A percentile compares a stretch with the other conserved stretches of the same genome.
phyloP scores from a whole-genome alignment of 2,113 vertebrate species.

The Erpornis zantholeuca region DNA sequence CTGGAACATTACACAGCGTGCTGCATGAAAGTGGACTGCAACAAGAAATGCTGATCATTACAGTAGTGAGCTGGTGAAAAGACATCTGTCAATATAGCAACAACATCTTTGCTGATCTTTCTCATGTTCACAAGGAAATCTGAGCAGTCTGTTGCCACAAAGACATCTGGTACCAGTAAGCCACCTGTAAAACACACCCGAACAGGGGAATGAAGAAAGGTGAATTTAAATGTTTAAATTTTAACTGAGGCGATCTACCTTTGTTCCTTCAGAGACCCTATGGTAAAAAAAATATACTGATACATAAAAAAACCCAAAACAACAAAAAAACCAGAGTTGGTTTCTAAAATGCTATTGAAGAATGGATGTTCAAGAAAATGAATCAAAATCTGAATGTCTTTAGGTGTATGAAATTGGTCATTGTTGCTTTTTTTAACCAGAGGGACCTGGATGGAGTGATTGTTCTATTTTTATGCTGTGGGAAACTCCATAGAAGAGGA shows the following conservation, averaged over 20 bases:
- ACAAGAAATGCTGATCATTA: background rate
- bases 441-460: rapidly evolving
- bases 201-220: background rate
- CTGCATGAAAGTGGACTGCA: background rate
- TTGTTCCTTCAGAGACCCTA: background rate
- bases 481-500: background rate
- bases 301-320: background rate
- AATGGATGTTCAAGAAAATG: background rate
- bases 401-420: background rate
- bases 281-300: background rate
- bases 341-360: background rate
- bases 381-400: background rate
- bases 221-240: background rate
- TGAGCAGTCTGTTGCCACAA: background rate
- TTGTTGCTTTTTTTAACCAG: background rate
- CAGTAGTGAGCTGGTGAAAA: background rate
- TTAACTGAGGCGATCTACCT: background rate
- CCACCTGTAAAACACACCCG: background rate
- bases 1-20: background rate
- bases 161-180: background rate
- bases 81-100: background rate
- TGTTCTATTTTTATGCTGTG: background rate
- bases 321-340: background rate
- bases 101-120: background rate
- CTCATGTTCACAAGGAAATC: background rate